Evolutionary conservation across 2,888 invertebrate genomes (phyloP).

Genomic region (Cenopis cana): DNA sequence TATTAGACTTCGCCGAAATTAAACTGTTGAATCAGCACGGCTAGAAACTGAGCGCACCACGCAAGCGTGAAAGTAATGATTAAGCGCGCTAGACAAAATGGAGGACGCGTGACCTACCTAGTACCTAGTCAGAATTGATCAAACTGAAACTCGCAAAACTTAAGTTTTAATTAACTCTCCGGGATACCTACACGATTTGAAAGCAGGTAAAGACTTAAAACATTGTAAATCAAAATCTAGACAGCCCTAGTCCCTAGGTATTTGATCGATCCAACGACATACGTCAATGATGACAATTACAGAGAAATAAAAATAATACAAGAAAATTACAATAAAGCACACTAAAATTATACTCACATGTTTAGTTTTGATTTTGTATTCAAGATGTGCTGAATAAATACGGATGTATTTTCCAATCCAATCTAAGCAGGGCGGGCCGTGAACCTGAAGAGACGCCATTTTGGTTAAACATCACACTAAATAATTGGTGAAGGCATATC

Average conservation of each 20-base stretch:
- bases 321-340: neutral
- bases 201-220: neutral
- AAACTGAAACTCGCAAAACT: no score
- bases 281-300: constrained; percentile 9
- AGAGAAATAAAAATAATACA: constrained; percentile 1
- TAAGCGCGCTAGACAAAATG: constrained; percentile 34
- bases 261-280: neutral
- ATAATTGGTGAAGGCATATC: neutral
- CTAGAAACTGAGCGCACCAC: constrained; percentile 16
- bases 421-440: constrained; percentile 76
- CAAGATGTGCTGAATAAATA: constrained; percentile 63
- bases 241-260: neutral
- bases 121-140: neutral
- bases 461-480: constrained; percentile 4
- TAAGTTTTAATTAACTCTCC: no score
- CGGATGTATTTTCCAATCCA: constrained; percentile 55
- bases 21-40: neutral
- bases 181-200: neutral
- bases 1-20: neutral
- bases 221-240: neutral
- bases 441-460: constrained; percentile 59
- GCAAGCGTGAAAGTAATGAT: constrained; percentile 42
- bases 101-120: neutral
- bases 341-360: constrained; percentile 70
- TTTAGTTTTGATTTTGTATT: constrained; percentile 53